Conservation (phyloP, 1,140 invertebrate species). For the Cecropterus lyciades region DNA sequence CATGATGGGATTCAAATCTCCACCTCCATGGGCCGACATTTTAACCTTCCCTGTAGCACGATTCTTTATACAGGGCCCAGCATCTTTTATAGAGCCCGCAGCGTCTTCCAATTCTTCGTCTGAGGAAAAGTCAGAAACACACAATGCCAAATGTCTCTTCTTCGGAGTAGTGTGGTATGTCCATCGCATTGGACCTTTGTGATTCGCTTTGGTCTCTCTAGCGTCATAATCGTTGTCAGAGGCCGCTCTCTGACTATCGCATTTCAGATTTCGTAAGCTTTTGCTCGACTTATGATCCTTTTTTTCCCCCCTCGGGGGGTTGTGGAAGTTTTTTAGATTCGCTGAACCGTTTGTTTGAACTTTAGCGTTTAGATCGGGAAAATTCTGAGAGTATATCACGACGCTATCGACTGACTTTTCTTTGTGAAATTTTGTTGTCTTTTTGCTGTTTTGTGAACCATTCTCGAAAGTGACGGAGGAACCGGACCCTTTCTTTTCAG, state of each 20-base stretch:
- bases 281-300: slow-evolving; percentile 68
- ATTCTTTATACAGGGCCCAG: slow-evolving; percentile 61
- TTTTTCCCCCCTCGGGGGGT: slow-evolving; percentile 80
- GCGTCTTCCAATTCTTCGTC: slow-evolving; percentile 66
- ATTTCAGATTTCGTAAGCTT: slow-evolving; percentile 55
- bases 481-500: slow-evolving; percentile 51
- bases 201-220: slow-evolving; percentile 49
- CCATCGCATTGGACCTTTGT: slow-evolving; percentile 69
- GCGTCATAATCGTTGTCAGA: slow-evolving; percentile 75
- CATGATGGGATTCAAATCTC: slow-evolving; percentile 71
- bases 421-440: slow-evolving; percentile 67
- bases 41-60: slow-evolving; percentile 60
- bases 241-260: slow-evolving; percentile 59
- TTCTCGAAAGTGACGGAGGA: slow-evolving; percentile 39
- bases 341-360: slow-evolving; percentile 62
- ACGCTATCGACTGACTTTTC: slow-evolving; percentile 71
- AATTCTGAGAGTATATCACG: slow-evolving; percentile 77
- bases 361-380: slow-evolving; percentile 73
- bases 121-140: slow-evolving; percentile 72
- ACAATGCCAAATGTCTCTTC: slow-evolving; percentile 68
- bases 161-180: slow-evolving; percentile 69
- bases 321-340: slow-evolving; percentile 81
- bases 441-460: slow-evolving; percentile 53
- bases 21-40: slow-evolving; percentile 71
- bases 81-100: slow-evolving; percentile 58